phyloP scores from a whole-genome alignment of 2,113 vertebrate species.

The Nansenia antarctica region DNA sequence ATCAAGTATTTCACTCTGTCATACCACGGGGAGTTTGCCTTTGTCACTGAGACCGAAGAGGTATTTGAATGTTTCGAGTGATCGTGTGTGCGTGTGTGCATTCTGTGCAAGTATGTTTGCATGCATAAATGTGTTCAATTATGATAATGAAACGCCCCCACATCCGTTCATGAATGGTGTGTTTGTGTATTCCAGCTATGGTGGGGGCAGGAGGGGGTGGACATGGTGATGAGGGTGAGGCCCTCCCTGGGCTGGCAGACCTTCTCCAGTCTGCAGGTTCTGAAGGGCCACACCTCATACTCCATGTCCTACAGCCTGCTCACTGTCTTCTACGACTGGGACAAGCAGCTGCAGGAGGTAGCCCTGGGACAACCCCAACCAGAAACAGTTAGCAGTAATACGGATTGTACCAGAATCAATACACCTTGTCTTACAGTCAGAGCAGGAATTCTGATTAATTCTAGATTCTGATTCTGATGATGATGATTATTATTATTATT shows the following conservation, averaged over 20 bases:
- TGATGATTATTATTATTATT: no score
- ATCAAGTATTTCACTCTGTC: constrained; percentile 64
- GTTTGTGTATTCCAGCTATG: constrained; percentile 7
- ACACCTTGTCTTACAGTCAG: no score
- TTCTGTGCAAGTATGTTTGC: neutral
- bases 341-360: constrained; percentile 19
- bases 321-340: constrained; percentile 18
- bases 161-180: neutral
- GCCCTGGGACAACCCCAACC: neutral
- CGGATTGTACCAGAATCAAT: no score
- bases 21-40: constrained; percentile 15
- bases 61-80: no score
- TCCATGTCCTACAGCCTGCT: constrained; percentile 6
- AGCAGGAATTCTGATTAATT: no score
- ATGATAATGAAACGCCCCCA: neutral
- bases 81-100: neutral
- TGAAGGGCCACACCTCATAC: constrained; percentile 2
- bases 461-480: no score
- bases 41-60: constrained; percentile 63
- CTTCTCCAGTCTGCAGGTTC: constrained; percentile 13
- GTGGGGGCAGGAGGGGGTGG: constrained; percentile 21
- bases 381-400: no score
- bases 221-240: neutral
- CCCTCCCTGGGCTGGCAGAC: constrained; percentile 13
- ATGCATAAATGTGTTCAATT: neutral